Percentiles rank a stretch among this genome's conserved stretches.
Evolutionary conservation across 2,113 vertebrate species (phyloP).

Genomic region (Ahaetulla prasina): DNA sequence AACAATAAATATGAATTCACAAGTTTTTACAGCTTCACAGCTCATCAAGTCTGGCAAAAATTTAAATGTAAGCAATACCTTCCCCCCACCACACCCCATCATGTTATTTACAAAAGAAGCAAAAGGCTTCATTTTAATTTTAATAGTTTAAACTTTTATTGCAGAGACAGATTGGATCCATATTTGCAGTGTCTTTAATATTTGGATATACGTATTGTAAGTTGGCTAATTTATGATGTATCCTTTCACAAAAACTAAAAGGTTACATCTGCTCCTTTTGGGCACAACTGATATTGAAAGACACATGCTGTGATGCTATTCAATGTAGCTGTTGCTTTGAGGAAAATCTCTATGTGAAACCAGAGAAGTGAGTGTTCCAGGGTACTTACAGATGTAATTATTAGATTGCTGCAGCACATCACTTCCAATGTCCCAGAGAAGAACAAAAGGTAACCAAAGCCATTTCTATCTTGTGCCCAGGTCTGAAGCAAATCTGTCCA

Average conservation of each 20-base stretch:
- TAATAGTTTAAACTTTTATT: constrained; percentile 19
- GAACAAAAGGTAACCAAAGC: not conserved
- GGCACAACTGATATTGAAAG: not conserved
- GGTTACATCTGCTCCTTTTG: not conserved
- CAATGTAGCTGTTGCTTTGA: not conserved
- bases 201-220: not conserved
- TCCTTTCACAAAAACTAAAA: constrained; percentile 10
- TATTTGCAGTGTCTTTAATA: constrained; percentile 5
- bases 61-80: constrained; percentile 27
- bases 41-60: constrained; percentile 19
- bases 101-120: constrained; percentile 27
- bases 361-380: not conserved
- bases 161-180: not conserved
- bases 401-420: not conserved
- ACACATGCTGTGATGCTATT: not conserved
- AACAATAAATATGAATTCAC: constrained; percentile 35
- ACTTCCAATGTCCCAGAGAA: not conserved
- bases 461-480: not conserved
- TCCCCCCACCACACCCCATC: not conserved
- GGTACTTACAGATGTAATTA: not conserved
- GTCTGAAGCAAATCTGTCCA: not conserved
- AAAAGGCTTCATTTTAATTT: constrained; percentile 3
- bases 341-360: not conserved
- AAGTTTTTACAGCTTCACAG: too few species aligned
- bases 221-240: not conserved